Evolutionary conservation across 2,113 vertebrate genomes (phyloP), one percentile per base, ranked within the genome.

Genomic region (Ursus arctos): DNA sequence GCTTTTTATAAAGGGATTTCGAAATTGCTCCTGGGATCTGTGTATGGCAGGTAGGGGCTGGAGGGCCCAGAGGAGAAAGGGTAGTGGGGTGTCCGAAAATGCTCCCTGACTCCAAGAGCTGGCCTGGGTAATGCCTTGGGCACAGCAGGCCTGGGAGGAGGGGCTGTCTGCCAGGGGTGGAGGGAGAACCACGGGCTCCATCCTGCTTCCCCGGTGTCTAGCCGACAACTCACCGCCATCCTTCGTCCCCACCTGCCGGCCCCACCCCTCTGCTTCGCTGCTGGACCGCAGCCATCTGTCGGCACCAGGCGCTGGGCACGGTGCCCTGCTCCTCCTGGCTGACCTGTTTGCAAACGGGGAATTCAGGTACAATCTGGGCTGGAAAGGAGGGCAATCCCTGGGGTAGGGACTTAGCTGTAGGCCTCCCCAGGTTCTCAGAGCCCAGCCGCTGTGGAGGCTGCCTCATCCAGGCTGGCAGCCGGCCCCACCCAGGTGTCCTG

Each of bases 201-300:
- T 6, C 67, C 63, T 55, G 49, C 33, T 6, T 26, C 67, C 43
- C 57, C 33, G 31, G 6, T 11, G 82, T 31, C 77, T 9, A 7
- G 53, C 49, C 9, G 49, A 36, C 33, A 18, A 19, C 8, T 8
- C 76, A 47, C 40, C 2, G 53, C 53, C 79, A 21, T 47, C 47
- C 79, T 51, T 65, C 67, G 18, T 2, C 0, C n/a, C 49, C 10
- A 0, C 40, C 16, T 0, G 21, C 82, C 49, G 16, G 0, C 18
- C 85, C 72, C 0, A 0, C 47, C 69, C 71, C 72, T n/a, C 72
- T 1, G 6, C 55, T 91, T 28, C 14, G 57, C 76, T 7, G 4
- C 51, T 65, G 89, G 89, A 22, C 26, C 2, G 0, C 31, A 2
- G 97, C 97, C 85, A 76, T 4, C 53, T 22, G 51, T 49, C 31